These are phyloP conservation scores for rabbit (Oryctolagus cuniculus) DNA, from an alignment of 2,113 vertebrate genomes.

Conservation along the genomic window DNA sequence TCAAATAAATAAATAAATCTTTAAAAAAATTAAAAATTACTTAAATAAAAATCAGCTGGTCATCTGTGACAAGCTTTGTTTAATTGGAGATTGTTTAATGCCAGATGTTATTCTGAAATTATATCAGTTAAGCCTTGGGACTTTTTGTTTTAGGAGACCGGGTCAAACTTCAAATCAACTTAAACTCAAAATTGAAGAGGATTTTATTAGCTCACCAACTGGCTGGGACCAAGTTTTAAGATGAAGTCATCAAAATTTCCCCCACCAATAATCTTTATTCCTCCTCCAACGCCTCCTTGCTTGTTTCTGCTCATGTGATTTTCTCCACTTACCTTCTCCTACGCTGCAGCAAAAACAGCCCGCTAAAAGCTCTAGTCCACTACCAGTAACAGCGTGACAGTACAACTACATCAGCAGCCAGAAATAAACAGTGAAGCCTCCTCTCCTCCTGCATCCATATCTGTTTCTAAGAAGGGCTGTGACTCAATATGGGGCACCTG, in stretches of 20 bases:
- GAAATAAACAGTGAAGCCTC: background rate
- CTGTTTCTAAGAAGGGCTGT: background rate
- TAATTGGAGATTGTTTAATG: background rate
- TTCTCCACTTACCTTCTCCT: background rate
- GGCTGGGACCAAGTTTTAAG: background rate
- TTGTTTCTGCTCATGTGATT: background rate
- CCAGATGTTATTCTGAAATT: slow-evolving; percentile 4
- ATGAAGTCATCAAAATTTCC: background rate
- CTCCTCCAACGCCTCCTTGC: background rate
- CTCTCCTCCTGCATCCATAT: background rate
- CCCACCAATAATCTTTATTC: background rate
- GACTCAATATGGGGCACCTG: background rate
- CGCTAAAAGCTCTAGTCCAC: background rate
- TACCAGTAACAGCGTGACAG: background rate
- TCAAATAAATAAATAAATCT: too few relatives aligned
- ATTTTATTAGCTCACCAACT: background rate
- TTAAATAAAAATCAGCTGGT: background rate
- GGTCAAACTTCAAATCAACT: background rate
- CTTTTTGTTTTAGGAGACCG: background rate
- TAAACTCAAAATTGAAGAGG: background rate
- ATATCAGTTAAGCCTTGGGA: background rate
- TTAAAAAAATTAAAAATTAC: background rate
- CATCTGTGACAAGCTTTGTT: background rate
- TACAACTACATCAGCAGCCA: background rate
- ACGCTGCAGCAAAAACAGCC: background rate